Evolutionary conservation across 2,888 invertebrate species (phyloP), one percentile per base, ranked within the genome.

Genomic region (Phortica magna): DNA sequence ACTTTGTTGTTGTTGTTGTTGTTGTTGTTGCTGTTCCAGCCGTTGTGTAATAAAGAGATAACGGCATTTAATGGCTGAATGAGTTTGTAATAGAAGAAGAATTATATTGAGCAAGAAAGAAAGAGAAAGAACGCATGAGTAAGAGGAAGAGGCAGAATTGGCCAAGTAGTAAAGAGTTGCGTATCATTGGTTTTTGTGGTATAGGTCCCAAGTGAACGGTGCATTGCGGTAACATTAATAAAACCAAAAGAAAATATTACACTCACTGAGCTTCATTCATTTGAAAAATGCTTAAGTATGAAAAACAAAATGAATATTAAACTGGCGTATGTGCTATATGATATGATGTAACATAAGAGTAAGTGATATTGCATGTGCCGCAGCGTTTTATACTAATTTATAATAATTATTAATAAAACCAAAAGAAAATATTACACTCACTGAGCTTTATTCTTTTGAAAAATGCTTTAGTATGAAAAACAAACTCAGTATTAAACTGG

Each of bases 1-100:
- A 9, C 48, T 48, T 48, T 48, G 48, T 14, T 48, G 7, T 59
- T 59, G 71, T 76, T 76, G 76, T 48, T 76, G 77, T 73, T 76
- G 78, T 81, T 83, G 79, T 79, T 83, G 80, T 79, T 79, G 75
- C 82, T 80, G 78, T 79, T 84, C 85, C 81, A 83, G 89, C 89
- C 89, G 88, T 89, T 89, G 89, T 90, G 89, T 89, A 89, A 90
- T 89, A 89, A 90, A 85, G 84, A 90, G 90, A 90, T 90, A 89
- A 89, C 90, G 89, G 89, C 88, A 90, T 88, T 89, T 90, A 89
- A 90, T 90, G 89, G 90, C 90, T 90, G 89, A 89, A 90, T 90
- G 89, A 85, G 83, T 85, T 89, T 80, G 72, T 68, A 78, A 68
- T 59, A 75, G 76, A 48, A 48, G 77, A 72, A 73, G 81, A 78